These are phyloP conservation scores for Alentia gelatinosa DNA, from an alignment of 2,888 invertebrate species.

Conservation along the genomic window DNA sequence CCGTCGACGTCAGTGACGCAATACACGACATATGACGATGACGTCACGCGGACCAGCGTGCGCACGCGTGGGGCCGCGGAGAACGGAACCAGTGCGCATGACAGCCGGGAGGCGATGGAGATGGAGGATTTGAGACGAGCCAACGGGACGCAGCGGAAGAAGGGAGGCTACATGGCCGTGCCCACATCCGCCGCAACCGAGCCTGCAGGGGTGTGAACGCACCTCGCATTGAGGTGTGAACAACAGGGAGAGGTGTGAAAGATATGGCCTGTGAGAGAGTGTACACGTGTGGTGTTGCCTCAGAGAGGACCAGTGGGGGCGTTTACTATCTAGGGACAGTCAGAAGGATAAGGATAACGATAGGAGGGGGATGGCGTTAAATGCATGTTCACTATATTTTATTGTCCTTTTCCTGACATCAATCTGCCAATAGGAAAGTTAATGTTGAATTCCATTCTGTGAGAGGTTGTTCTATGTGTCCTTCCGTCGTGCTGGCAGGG, in stretches of 20 bases:
- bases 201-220: background rate
- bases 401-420: too few species aligned
- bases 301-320: background rate
- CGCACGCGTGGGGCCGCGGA: background rate
- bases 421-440: too few species aligned
- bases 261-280: background rate
- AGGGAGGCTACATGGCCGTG: slow-evolving; percentile 50
- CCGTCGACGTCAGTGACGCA: slow-evolving; percentile 46
- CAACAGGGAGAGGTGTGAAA: too few species aligned
- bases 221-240: background rate
- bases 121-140: slow-evolving; percentile 35
- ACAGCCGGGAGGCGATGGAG: slow-evolving; percentile 7
- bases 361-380: background rate
- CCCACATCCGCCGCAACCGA: background rate
- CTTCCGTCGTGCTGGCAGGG: too few species aligned
- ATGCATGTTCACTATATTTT: background rate
- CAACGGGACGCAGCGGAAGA: background rate
- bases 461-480: too few species aligned
- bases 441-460: too few species aligned
- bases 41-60: background rate
- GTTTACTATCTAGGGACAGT: too few species aligned
- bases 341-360: too few species aligned
- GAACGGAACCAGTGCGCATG: background rate
- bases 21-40: slow-evolving; percentile 49
- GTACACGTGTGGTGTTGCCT: background rate